A percentile compares a stretch with the other conserved stretches of the same genome.
Conservation (phyloP, 2,113 vertebrate genomes). For the Carassius carassius region DNA sequence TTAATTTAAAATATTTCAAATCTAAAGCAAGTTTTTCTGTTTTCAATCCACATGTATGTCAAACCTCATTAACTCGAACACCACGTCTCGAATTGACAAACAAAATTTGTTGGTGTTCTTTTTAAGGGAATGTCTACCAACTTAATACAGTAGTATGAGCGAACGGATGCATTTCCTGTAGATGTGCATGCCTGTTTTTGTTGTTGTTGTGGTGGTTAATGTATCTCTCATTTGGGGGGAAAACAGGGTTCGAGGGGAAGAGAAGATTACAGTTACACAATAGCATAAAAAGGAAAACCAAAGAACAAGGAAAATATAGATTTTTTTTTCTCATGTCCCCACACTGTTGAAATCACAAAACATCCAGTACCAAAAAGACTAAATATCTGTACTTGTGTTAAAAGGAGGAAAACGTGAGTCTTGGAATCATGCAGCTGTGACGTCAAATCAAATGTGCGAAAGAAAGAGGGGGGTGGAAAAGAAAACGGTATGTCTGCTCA, state of each 20-base stretch:
- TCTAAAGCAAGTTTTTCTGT: constrained; percentile 81
- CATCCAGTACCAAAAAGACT: constrained; percentile 59
- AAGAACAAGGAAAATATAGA: constrained; percentile 52
- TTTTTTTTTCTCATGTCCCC: constrained; percentile 31
- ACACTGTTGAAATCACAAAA: constrained; percentile 55
- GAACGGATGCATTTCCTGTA: constrained; percentile 70
- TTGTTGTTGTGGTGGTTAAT: constrained; percentile 71
- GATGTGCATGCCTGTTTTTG: constrained; percentile 59
- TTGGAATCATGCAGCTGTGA: constrained; percentile 83
- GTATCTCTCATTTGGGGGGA: constrained; percentile 64
- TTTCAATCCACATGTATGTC: constrained; percentile 40
- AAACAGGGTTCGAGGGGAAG: not conserved
- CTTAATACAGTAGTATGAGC: constrained; percentile 76
- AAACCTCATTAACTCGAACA: constrained; percentile 5
- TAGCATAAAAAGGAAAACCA: constrained; percentile 73
- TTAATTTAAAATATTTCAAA: constrained; percentile 64
- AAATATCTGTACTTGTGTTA: constrained; percentile 52
- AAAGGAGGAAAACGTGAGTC: constrained; percentile 72
- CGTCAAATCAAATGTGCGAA: constrained; percentile 66
- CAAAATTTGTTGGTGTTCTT: not conserved
- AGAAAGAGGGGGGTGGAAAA: constrained; percentile 42
- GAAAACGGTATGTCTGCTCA: constrained; percentile 86
- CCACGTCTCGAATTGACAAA: not conserved
- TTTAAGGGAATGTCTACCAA: constrained; percentile 68
- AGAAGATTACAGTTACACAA: constrained; percentile 63